Evolutionary conservation across 2,888 invertebrate species (phyloP), one percentile per base, ranked within the genome.

Genomic region (Linnaemya vulpina): DNA sequence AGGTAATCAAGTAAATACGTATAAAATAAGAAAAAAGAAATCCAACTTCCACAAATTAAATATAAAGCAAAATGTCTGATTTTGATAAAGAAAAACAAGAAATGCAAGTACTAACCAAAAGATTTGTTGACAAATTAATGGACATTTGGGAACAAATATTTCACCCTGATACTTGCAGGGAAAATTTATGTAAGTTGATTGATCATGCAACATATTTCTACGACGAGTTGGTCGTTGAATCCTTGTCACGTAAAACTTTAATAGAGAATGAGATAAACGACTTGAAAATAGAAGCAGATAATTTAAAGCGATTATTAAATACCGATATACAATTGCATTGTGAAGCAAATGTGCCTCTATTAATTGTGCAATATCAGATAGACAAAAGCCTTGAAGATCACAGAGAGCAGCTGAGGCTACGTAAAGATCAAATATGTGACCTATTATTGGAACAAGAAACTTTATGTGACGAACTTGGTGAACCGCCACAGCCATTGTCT

Each of bases 171-270:
- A 87, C 89, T 1, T 91, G 91, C 46, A 79, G 86, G 7, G 88
- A 89, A 5, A 89, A 92, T 60, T 87, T 91, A 25, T 77, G 79
- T 1, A 90, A 90, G 49, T 87, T 92, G 4, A 86, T 88, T 1
- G 89, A 89, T 13, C 92, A 92, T 81, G 93, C 94, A 30, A 92
- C 94, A 87, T 93, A 94, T 11, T 92, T 95, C 3, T 94, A 94
- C 86, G 91, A 92, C 1, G 95, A 95, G 87, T 94, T 96, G 86
- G 92, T 95, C 15, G 90, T 91, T 0, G 96, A 96, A 89, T 94
- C 95, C 0, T 91, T 93, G 55, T 92, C 93, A 46, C 94, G 94
- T 79, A 92, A 94, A 15, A 92, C 93, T 1, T 82, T 70, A 46
- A 93, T 96, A 88, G 91, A 94, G 51, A 91, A 91, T 15, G 93